Conservation (phyloP, 2,797 vertebrate species). For the Helarctos malayanus region DNA sequence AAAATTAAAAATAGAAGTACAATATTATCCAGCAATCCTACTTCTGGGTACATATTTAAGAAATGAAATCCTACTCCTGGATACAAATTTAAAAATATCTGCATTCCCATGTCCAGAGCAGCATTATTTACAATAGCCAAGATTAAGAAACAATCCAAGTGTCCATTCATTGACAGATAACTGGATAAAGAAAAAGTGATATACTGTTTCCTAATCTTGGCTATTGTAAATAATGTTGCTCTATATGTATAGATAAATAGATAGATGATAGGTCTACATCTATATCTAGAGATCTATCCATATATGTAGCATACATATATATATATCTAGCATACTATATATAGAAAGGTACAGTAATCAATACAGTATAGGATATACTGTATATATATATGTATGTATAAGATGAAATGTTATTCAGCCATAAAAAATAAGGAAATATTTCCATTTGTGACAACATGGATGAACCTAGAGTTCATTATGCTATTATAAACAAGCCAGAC, state of each 20-base stretch:
- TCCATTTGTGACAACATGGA: not conserved
- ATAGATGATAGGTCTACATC: too few relatives aligned
- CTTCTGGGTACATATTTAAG: not conserved
- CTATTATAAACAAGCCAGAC: not conserved
- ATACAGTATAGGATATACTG: too few relatives aligned
- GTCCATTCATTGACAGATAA: not conserved
- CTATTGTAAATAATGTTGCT: too few relatives aligned
- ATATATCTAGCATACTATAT: too few relatives aligned
- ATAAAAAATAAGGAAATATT: not conserved
- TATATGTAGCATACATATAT: too few relatives aligned
- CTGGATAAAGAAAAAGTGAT: not conserved
- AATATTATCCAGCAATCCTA: not conserved
- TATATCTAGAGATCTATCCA: too few relatives aligned
- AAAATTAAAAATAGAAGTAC: not conserved
- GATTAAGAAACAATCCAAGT: not conserved
- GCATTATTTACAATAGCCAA: not conserved
- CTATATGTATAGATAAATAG: too few relatives aligned
- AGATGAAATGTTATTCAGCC: not conserved
- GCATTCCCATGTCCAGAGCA: not conserved
- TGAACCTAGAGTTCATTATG: not conserved
- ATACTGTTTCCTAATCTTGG: not conserved
- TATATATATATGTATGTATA: too few relatives aligned
- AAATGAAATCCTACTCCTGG: not conserved
- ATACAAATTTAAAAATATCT: not conserved
- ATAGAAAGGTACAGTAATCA: too few relatives aligned